Base-by-base conservation (phyloP, 2,113 vertebrate species). In the Platysternon megacephalum region DNA sequence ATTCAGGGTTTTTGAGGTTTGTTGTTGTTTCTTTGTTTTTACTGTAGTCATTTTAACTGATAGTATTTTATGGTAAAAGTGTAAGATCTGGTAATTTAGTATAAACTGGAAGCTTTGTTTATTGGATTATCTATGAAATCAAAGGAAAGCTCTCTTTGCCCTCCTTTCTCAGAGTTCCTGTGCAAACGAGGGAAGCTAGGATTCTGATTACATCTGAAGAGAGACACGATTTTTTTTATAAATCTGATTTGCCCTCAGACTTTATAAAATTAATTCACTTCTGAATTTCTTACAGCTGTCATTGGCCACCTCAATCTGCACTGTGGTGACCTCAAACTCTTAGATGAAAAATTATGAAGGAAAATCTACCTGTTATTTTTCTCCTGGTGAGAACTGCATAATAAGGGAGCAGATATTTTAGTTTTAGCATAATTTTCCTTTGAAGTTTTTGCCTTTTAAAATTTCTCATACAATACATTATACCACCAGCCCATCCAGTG, bases 281-380 rank as follows among this genome's bases (percentile, higher is more conserved):
- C 0, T 83, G 82, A 94, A 92, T 55, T 55, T 61, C 24, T 85
- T 94, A 56, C 2, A 89, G 65, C 4, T 2, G 0, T 87, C 76
- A 68, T 44, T 65, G 46, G 11, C 7, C 87, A 84, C 81, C 46
- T 90, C 82, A 85, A 44, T 39, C 46, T 84, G 11, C 16, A 55
- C 65, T 61, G 13, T 79, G 9, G 46, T 95, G 84, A 96, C 90
- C 85, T 94, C 88, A 95, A 94, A 83, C 17, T 78, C 79, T 81
- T 90, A 93, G 85, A 72, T 65, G 2, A 82, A 87, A 86, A 96
- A 95, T 96, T 97, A 89, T 68, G 80, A 89, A 88, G 61, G 82
- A 96, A 97, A 97, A 88, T 58, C 80, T 95, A 89, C 55, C 82
- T 95, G 68, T 81, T 78, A 80, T 89, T 91, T 94, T 95, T 95